Evolutionary conservation across 2,888 invertebrate species (phyloP), one percentile per base, ranked within the genome.

Genomic region (Erebia aethiops): DNA sequence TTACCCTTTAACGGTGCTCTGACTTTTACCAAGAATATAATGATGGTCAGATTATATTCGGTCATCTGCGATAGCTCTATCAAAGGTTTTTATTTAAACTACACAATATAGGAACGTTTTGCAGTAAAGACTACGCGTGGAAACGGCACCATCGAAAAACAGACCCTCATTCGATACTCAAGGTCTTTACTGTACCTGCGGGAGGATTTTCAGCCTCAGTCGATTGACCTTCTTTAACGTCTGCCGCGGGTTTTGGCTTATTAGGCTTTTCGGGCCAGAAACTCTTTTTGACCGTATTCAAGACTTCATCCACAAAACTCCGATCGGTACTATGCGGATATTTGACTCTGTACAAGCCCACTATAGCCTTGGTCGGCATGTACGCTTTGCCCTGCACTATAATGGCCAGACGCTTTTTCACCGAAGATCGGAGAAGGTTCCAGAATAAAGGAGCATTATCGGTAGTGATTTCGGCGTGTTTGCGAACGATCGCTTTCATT

Each of bases 321-420:
- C 71, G 75, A 66, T 83, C 82, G 7, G 71, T 70, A 57, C 1
- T 61, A 43, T 16, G n/a, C 26, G 81, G 80, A 71, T 81, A 76
- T 35, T 43, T 26, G 60, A 69, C 41, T 61, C 82, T 77, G 63
- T 83, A 83, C 64, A 79, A 21, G 13, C 67, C 61, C 8, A 78
- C 26, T 21, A 79, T 74, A 16, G 75, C 71, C 14, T 60, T 26
- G 0, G 74, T 66, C 58, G 51, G 35, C 75, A 77, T 67, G 21
- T 69, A 67, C 11, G 51, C 54, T 65, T 75, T 75, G 46, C 67
- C 71, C 46, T 77, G 72, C 2, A 81, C 66, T 56, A 77, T 72
- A 13, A 77, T 69, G n/a, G 73, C 70, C 7, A 82, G 58, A 9
- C 80, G 77, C 60, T 78, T 79, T 61, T 77, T 77, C 54, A 82